A percentile compares a stretch with the other conserved stretches of the same genome.
Conservation (phyloP, 2,888 invertebrate genomes). For the Amiota minor region DNA sequence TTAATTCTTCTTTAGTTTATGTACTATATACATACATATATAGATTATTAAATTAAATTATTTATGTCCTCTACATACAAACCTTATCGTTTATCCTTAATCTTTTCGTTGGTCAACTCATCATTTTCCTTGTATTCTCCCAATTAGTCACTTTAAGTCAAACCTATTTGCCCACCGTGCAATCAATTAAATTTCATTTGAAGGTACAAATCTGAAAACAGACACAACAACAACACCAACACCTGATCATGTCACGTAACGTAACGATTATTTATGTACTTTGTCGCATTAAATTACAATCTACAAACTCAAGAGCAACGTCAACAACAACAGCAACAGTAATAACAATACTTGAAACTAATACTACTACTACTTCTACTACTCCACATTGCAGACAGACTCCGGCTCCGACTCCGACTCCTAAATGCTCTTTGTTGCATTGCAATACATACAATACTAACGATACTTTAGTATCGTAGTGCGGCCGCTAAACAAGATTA, state of each 20-base stretch:
- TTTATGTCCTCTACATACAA: no score
- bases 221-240: slow-evolving; percentile 37
- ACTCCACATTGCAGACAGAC: background rate
- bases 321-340: background rate
- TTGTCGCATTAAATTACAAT: slow-evolving; percentile 22
- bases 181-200: slow-evolving; percentile 16
- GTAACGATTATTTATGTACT: slow-evolving; percentile 44
- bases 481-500: slow-evolving; percentile 20
- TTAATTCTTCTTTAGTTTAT: no score
- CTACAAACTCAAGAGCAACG: background rate
- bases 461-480: background rate
- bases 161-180: slow-evolving; percentile 22
- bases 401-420: background rate
- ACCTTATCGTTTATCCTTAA: no score
- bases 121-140: background rate
- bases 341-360: background rate
- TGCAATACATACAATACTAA: background rate
- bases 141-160: slow-evolving; percentile 24
- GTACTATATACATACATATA: no score
- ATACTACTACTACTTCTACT: background rate
- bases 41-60: no score
- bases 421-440: background rate
- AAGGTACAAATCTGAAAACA: background rate
- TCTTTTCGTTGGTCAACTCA: background rate
- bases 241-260: slow-evolving; percentile 67